Percentiles rank a stretch among this genome's conserved stretches.
These are phyloP conservation scores for Pteria penguin DNA, from an alignment of 2,888 invertebrate genomes.

Conservation along the genomic window DNA sequence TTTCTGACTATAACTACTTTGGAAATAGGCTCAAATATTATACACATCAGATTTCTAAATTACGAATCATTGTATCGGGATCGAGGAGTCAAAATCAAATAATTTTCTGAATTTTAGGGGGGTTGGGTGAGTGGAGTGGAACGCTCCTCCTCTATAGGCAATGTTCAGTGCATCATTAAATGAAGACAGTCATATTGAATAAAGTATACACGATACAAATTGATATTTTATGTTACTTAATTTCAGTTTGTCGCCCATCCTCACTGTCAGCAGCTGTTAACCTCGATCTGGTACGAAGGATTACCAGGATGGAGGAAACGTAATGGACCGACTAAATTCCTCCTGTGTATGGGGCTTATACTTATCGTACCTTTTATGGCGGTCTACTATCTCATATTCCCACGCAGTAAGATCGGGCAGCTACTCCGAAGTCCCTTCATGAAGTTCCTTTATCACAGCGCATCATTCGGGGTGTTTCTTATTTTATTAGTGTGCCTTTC, in stretches of 20 bases:
- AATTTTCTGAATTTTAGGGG: no score
- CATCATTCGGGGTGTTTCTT: conserved; percentile 83
- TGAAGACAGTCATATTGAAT: no score
- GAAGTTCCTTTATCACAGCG: conserved; percentile 83
- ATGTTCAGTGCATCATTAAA: no score
- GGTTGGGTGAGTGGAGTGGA: no score
- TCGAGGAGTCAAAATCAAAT: no score
- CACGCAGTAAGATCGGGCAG: conserved; percentile 81
- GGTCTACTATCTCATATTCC: conserved; percentile 81
- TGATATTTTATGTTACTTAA: no score
- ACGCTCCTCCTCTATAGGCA: no score
- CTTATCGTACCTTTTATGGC: conserved; percentile 81
- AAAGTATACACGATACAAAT: no score
- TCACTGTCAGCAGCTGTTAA: conserved; percentile 83
- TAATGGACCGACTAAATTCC: conserved; percentile 80
- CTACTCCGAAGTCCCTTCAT: conserved; percentile 83
- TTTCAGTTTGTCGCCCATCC: conserved; percentile 83
- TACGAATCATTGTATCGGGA: no score
- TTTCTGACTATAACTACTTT: no score
- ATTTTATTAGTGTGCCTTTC: conserved; percentile 81
- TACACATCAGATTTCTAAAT: no score
- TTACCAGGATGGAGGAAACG: conserved; percentile 81
- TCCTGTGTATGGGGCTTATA: conserved; percentile 80
- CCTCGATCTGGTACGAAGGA: conserved; percentile 83
- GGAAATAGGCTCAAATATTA: no score